phyloP scores from a whole-genome alignment of 2,113 vertebrate genomes.

The Lophius piscatorius region DNA sequence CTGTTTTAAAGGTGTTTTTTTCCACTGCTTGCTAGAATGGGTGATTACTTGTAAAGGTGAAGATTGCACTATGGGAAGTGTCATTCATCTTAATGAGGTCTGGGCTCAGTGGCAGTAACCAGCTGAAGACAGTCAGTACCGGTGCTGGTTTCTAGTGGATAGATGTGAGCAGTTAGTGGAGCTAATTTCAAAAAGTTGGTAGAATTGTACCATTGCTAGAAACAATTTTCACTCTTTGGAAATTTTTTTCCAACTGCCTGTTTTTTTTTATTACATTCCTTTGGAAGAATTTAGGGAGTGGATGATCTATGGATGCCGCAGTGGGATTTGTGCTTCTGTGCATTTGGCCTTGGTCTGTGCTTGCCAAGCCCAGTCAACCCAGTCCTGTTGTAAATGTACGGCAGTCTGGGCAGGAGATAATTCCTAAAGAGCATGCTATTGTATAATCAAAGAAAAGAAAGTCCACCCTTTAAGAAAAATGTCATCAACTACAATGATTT shows the following conservation, averaged over 20 bases:
- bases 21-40: no score
- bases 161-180: not conserved
- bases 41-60: not conserved
- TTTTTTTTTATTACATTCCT: conserved; percentile 16
- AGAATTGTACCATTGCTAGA: not conserved
- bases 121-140: not conserved
- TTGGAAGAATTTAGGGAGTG: conserved; percentile 23
- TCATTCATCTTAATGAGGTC: not conserved
- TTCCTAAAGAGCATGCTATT: conserved; percentile 41
- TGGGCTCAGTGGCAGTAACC: not conserved
- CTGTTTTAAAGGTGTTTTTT: no score
- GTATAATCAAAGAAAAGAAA: conserved; percentile 53
- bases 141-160: not conserved
- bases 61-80: not conserved
- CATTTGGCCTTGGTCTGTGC: conserved; percentile 10
- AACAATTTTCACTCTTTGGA: no score
- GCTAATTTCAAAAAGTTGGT: not conserved
- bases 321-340: conserved; percentile 46
- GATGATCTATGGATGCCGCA: conserved; percentile 54
- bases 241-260: not conserved
- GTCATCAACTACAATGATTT: conserved; percentile 7
- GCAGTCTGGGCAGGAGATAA: conserved; percentile 36
- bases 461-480: conserved; percentile 7
- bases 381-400: conserved; percentile 41
- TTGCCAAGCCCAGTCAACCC: conserved; percentile 33